Conservation (phyloP, 2,888 invertebrate species). For the Tenthredo livida region DNA sequence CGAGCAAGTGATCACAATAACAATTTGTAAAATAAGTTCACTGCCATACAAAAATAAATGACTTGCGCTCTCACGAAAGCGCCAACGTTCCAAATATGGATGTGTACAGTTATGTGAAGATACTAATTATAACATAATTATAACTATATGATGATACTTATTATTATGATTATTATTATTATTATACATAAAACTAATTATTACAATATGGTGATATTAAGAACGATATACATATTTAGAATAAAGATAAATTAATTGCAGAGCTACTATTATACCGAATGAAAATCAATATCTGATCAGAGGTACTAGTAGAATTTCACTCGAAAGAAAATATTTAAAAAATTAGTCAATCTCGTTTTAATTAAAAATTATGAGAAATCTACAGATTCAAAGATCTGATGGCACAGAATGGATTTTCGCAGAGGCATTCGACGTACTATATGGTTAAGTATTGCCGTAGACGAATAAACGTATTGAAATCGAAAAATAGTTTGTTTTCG, state of each 20-base stretch:
- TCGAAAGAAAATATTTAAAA: background rate
- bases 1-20: slow-evolving; percentile 71
- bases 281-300: slow-evolving; percentile 61
- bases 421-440: too few species aligned
- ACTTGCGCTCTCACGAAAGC: slow-evolving; percentile 69
- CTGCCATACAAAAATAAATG: slow-evolving; percentile 72
- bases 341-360: background rate
- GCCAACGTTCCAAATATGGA: slow-evolving; percentile 70
- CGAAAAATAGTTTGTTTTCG: too few species aligned
- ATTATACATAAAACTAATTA: slow-evolving; percentile 72
- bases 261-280: slow-evolving; percentile 69
- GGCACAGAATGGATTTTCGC: too few species aligned
- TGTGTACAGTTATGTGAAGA: slow-evolving; percentile 73
- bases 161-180: slow-evolving; percentile 68
- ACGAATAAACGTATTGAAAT: too few species aligned
- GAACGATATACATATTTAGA: slow-evolving; percentile 71
- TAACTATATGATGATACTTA: slow-evolving; percentile 69
- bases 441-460: too few species aligned
- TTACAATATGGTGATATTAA: slow-evolving; percentile 71
- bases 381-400: background rate
- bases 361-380: background rate
- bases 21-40: slow-evolving; percentile 71
- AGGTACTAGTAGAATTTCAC: background rate
- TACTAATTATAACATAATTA: slow-evolving; percentile 68
- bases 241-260: slow-evolving; percentile 66